Conservation (phyloP, 2,113 vertebrate genomes). For the Stictonetta naevosa region DNA sequence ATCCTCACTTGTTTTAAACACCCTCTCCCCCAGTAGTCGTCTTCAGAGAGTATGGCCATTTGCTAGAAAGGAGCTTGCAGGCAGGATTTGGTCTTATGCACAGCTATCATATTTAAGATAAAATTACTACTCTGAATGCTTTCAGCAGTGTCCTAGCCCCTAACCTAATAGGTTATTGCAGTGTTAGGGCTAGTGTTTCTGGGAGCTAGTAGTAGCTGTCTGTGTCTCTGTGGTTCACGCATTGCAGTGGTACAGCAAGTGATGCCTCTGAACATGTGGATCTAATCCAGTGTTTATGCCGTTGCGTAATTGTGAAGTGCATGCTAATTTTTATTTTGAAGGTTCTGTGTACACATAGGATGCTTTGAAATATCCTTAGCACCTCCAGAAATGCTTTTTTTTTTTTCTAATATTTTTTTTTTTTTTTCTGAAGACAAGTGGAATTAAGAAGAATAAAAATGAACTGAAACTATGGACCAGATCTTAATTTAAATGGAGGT, state of each 20-base stretch:
- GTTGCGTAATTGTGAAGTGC: not conserved
- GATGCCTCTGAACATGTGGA: not conserved
- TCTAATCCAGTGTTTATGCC: not conserved
- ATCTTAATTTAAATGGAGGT: not conserved
- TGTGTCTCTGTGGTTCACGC: not conserved
- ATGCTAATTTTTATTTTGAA: not conserved
- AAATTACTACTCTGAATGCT: not conserved
- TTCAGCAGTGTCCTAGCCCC: not conserved
- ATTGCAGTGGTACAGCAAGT: not conserved
- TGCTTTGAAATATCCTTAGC: not conserved
- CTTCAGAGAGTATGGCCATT: not conserved
- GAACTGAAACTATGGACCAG: not conserved
- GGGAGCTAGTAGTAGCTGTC: not conserved
- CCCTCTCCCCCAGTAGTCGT: accelerated
- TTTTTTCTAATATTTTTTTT: too few relatives aligned
- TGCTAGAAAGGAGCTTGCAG: not conserved
- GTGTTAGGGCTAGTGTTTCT: not conserved
- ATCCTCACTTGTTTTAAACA: accelerated
- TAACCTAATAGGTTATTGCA: not conserved
- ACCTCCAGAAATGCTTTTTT: not conserved
- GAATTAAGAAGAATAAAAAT: not conserved
- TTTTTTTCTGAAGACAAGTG: not conserved
- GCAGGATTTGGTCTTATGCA: not conserved
- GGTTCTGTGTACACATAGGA: not conserved
- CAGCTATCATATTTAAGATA: not conserved